Conservation (phyloP, 2,113 vertebrate genomes). For the Hippocampus barbouri region DNA sequence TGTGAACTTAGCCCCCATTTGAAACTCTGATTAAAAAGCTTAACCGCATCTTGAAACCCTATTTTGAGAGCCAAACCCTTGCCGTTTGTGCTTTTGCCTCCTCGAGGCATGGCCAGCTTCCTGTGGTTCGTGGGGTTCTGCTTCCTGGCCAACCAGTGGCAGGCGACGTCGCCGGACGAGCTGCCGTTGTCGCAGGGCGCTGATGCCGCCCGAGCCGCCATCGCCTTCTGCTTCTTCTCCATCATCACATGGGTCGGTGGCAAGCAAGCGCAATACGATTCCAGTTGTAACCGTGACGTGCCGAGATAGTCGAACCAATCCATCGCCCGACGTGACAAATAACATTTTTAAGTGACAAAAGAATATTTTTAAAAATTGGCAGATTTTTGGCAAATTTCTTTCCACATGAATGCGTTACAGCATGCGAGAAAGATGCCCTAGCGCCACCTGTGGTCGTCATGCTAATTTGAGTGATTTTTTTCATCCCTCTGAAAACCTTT, state of each 20-base stretch:
- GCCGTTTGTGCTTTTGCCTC: conserved; percentile 9
- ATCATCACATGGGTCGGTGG: conserved; percentile 84
- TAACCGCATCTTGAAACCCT: too few species aligned
- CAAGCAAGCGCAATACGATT: not conserved
- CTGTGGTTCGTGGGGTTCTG: conserved; percentile 77
- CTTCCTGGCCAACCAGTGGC: conserved; percentile 77
- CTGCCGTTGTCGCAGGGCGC: conserved; percentile 77
- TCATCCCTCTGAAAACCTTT: too few species aligned
- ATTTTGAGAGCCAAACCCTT: not conserved
- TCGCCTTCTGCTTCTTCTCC: conserved; percentile 85
- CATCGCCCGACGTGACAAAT: too few species aligned
- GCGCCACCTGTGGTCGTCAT: too few species aligned
- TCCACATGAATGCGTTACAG: too few species aligned
- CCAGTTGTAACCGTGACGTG: too few species aligned
- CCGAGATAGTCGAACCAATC: too few species aligned
- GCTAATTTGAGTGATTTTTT: too few species aligned
- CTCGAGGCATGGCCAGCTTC: conserved; percentile 62
- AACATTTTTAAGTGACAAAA: too few species aligned
- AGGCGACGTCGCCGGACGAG: conserved; percentile 65
- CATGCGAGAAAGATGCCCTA: too few species aligned
- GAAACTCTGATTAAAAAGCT: not conserved
- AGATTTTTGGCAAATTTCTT: too few species aligned
- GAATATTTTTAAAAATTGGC: too few species aligned
- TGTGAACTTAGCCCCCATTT: not conserved
- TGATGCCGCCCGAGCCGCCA: conserved; percentile 83